These are phyloP conservation scores for Drosophila rubida DNA, from an alignment of 2,888 invertebrate species.

Conservation along the genomic window DNA sequence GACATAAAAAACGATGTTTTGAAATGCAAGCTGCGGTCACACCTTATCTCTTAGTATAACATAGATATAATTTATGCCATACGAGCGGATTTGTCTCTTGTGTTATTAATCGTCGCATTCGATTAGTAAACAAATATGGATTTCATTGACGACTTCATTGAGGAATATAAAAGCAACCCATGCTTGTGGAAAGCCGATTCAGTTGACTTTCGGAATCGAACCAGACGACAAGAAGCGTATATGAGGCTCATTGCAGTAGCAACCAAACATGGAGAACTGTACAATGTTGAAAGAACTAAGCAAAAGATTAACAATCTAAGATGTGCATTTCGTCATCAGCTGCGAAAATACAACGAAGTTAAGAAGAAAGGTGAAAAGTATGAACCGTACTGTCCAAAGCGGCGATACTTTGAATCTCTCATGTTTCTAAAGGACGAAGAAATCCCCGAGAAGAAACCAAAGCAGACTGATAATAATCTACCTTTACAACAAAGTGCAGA, in stretches of 20 bases:
- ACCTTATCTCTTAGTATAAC: slow-evolving; percentile 32
- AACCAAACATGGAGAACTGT: slow-evolving; percentile 84
- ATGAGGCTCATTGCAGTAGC: slow-evolving; percentile 84
- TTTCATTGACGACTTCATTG: slow-evolving; percentile 84
- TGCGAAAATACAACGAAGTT: slow-evolving; percentile 83
- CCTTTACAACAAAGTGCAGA: slow-evolving; percentile 45
- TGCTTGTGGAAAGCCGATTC: slow-evolving; percentile 84
- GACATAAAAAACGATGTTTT: neutral
- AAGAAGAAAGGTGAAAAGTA: slow-evolving; percentile 84
- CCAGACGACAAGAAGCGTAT: slow-evolving; percentile 83
- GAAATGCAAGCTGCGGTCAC: slow-evolving; percentile 15
- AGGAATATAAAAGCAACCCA: slow-evolving; percentile 84
- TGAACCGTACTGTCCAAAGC: slow-evolving; percentile 83
- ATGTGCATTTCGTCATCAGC: slow-evolving; percentile 84
- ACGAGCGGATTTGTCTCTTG: slow-evolving; percentile 29
- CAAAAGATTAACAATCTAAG: slow-evolving; percentile 85
- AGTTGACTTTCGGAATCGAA: slow-evolving; percentile 83
- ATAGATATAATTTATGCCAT: slow-evolving; percentile 40
- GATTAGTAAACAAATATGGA: slow-evolving; percentile 76
- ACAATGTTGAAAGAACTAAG: slow-evolving; percentile 84
- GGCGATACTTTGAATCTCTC: slow-evolving; percentile 84
- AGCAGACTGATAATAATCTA: slow-evolving; percentile 55
- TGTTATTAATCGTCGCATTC: slow-evolving; percentile 31
- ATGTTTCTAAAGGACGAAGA: slow-evolving; percentile 85
- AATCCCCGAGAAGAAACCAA: slow-evolving; percentile 70